phyloP scores from a whole-genome alignment of 2,888 invertebrate species.

The Marasmarcha lunaedactyla region DNA sequence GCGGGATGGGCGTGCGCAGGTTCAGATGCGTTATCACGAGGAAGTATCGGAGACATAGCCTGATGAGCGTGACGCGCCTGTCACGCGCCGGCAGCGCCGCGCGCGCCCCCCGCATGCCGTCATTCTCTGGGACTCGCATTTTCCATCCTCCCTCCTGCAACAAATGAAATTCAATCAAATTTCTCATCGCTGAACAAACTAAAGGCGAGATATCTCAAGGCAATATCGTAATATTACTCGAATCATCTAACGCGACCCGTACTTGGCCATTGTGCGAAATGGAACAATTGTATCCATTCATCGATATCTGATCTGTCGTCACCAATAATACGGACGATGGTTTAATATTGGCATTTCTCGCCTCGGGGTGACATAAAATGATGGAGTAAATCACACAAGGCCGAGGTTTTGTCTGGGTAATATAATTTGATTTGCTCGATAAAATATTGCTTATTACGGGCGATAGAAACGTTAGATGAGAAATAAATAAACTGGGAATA shows the following conservation, averaged over 20 bases:
- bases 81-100: slow-evolving; percentile 27
- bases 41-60: slow-evolving; percentile 58
- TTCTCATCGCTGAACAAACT: not conserved
- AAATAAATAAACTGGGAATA: no score
- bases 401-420: not conserved
- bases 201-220: not conserved
- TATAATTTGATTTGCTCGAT: no score
- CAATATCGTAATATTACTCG: slow-evolving; percentile 7
- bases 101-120: slow-evolving; percentile 61
- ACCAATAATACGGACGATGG: slow-evolving; percentile 25
- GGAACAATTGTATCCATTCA: slow-evolving; percentile 24
- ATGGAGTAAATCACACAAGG: slow-evolving; percentile 16
- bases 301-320: slow-evolving; percentile 21
- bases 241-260: not conserved
- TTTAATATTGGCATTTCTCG: slow-evolving; percentile 27
- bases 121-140: slow-evolving; percentile 58
- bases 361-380: slow-evolving; percentile 20
- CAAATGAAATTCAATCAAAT: slow-evolving; percentile 23
- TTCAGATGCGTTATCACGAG: slow-evolving; percentile 41
- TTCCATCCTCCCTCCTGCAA: slow-evolving; percentile 63
- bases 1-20: slow-evolving; percentile 32
- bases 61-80: slow-evolving; percentile 57
- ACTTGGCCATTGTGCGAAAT: slow-evolving; percentile 17
- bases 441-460: no score
- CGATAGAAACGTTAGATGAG: no score